These are phyloP conservation scores for Dasyurus viverrinus DNA, from an alignment of 2,113 vertebrate genomes.

Conservation along the genomic window DNA sequence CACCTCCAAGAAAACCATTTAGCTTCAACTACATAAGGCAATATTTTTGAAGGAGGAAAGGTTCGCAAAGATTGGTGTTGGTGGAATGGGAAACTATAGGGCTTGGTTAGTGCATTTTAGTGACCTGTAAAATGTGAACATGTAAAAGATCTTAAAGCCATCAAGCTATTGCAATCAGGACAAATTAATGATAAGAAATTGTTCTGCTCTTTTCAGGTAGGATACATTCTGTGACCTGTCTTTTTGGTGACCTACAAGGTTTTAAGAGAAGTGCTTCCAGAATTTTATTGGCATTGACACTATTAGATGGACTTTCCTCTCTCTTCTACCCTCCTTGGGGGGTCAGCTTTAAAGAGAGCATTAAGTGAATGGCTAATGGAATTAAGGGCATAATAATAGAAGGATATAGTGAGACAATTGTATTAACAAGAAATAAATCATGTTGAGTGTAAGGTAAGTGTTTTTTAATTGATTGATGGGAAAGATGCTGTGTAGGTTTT, in stretches of 20 bases:
- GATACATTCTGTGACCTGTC: constrained; percentile 79
- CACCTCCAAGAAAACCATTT: constrained; percentile 53
- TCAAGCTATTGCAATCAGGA: constrained; percentile 72
- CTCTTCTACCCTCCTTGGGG: constrained; percentile 86
- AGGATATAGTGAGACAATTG: constrained; percentile 99
- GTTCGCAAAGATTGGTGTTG: constrained; percentile 12
- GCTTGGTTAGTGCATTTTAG: constrained; percentile 53
- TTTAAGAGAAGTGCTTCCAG: constrained; percentile 89
- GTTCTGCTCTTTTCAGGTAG: constrained; percentile 62
- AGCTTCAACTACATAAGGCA: constrained; percentile 58
- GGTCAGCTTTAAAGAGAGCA: constrained; percentile 95
- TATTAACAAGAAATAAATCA: constrained; percentile 99
- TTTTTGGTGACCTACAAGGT: constrained; percentile 89
- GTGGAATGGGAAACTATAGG: neutral
- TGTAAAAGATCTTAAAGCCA: constrained; percentile 69
- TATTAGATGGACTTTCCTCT: constrained; percentile 88
- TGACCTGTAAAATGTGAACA: constrained; percentile 77
- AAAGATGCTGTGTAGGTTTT: constrained; percentile 93
- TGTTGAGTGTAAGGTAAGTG: constrained; percentile 99
- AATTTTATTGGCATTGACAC: constrained; percentile 87
- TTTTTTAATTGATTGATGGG: constrained; percentile 99
- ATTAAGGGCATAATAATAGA: constrained; percentile 99
- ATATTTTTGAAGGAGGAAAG: constrained; percentile 54
- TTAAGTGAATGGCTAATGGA: constrained; percentile 99
- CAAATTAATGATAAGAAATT: constrained; percentile 72